Evolutionary conservation across 2,797 vertebrate genomes (phyloP), one percentile per base, ranked within the genome.

Genomic region (Enteromius unitaeniatus): DNA sequence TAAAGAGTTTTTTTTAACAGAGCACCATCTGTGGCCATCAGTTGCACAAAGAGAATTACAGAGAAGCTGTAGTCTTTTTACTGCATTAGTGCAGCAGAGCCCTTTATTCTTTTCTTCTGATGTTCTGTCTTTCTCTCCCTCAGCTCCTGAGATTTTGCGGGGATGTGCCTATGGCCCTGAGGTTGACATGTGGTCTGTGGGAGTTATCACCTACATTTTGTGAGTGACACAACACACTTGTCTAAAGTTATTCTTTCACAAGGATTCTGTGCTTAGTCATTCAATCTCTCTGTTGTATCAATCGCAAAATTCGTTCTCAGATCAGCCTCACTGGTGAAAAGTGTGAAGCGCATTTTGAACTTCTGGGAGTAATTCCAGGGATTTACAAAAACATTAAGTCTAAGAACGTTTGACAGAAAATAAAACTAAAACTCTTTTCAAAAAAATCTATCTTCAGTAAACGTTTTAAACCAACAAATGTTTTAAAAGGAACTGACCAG

Each of bases 101-200:
- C 23, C 28, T 72, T 73, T 75, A 65, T 49, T 62, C 47, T 62
- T 80, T 5, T 68, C 75, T 70, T 17, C 64, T 81, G 19, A 68
- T 80, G 51, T 42, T 47, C 51, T 84, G 21, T 55, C 17, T 83
- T 67, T 77, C 15, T 84, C 31, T 64, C 17, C 74, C 49, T 34
- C 58, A 97, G 96, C 96, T 88, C 96, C 96, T 72, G 96, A 97
- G 91, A 97, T 97, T 88, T 92, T 97, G 67, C 92, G 94, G 45
- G 96, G 96, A 78, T 96, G 95, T 88, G 95, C 96, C 60, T 97
- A 97, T 0, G 96, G 96, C 58, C 96, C 96, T 26, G 96, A 97
- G 85, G 96, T 97, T 89, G 96, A 97, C 90, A 96, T 97, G 96
- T 97, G 96, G 96, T 97, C 96, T 77, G 92, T 97, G 86, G 96